Evolutionary conservation across 2,797 vertebrate genomes (phyloP), one percentile per base, ranked within the genome.

Genomic region (Poecile montanus): DNA sequence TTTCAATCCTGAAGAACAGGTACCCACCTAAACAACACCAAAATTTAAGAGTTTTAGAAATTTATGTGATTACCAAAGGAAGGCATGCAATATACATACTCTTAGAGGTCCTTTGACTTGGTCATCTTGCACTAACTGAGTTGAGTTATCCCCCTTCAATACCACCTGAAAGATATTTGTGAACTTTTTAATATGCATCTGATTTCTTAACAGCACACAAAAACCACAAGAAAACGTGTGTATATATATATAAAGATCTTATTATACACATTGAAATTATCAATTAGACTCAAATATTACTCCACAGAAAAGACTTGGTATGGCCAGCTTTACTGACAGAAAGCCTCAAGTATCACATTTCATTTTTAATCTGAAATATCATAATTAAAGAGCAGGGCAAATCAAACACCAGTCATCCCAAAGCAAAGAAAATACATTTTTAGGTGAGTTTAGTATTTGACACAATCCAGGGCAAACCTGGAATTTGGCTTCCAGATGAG

Each of bases 81-180:
- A 87, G 19, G 27, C 80, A 72, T n/a, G 51, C 76, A 87, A 48
- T 72, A 94, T 96, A 98, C 98, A 97, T 98, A 99, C 99, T 98
- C 99, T 98, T 93, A 99, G 97, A 93, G 98, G 98, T 92, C 99
- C 99, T 98, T 99, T 99, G 76, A 99, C 98, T 98, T 99, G 99
- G 96, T 99, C 99, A 96, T 99, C 99, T 94, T 99, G 99, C 73
- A 99, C 99, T 96, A 99, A 98, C n/a, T 99, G 99, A 75, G 99
- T 99, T 45, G 98, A 99, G 89, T 98, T 99, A 90, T 99, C 99
- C 85, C 98, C 98, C 97, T 99, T 99, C 88, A 99, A 97, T 70
- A 98, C 97, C 93, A 99, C 99, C 99, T 99, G 96, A 13, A 97
- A 98, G 82, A 96, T 26, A 97, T 93, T 83, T 1, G 79, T 47